Percentiles rank a stretch among this genome's conserved stretches.
These are phyloP conservation scores for Luehdorfia chinensis DNA, from an alignment of 1,140 invertebrate species.

Conservation along the genomic window DNA sequence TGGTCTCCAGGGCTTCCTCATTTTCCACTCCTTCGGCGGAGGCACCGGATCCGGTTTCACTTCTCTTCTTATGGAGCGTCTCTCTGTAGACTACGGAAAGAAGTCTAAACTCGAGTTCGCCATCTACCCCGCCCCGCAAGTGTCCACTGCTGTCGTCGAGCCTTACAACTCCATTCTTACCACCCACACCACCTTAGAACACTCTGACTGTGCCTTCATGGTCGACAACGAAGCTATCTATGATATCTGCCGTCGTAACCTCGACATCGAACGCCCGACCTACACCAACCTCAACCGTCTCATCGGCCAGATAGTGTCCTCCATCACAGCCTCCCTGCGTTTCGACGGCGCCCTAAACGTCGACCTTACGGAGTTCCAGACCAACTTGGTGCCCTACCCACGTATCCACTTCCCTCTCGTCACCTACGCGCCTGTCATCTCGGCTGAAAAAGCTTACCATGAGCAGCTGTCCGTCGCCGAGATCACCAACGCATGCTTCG, in stretches of 20 bases:
- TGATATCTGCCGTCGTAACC: slow-evolving; percentile 92
- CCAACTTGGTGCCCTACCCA: slow-evolving; percentile 91
- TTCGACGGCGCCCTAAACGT: slow-evolving; percentile 94
- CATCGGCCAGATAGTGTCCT: slow-evolving; percentile 92
- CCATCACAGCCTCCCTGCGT: slow-evolving; percentile 91
- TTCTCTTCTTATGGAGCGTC: slow-evolving; percentile 91
- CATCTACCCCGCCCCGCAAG: slow-evolving; percentile 93
- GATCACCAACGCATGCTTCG: slow-evolving; percentile 94
- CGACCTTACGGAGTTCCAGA: slow-evolving; percentile 94
- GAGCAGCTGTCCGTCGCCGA: slow-evolving; percentile 90
- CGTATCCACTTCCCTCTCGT: slow-evolving; percentile 90
- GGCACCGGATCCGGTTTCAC: slow-evolving; percentile 94
- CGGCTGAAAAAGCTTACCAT: slow-evolving; percentile 92
- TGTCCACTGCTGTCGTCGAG: slow-evolving; percentile 92
- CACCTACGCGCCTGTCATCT: slow-evolving; percentile 91
- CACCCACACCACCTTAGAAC: slow-evolving; percentile 90
- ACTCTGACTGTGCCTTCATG: slow-evolving; percentile 93
- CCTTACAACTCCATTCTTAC: slow-evolving; percentile 93
- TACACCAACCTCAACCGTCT: slow-evolving; percentile 89
- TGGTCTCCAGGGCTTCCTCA: slow-evolving; percentile 92
- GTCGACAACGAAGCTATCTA: slow-evolving; percentile 92
- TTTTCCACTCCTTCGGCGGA: slow-evolving; percentile 94
- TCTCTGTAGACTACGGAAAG: slow-evolving; percentile 93
- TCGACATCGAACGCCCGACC: slow-evolving; percentile 91
- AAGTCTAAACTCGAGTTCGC: slow-evolving; percentile 94